These are phyloP conservation scores for Coelinius sp. DNA, from an alignment of 2,888 invertebrate species.

Conservation along the genomic window DNA sequence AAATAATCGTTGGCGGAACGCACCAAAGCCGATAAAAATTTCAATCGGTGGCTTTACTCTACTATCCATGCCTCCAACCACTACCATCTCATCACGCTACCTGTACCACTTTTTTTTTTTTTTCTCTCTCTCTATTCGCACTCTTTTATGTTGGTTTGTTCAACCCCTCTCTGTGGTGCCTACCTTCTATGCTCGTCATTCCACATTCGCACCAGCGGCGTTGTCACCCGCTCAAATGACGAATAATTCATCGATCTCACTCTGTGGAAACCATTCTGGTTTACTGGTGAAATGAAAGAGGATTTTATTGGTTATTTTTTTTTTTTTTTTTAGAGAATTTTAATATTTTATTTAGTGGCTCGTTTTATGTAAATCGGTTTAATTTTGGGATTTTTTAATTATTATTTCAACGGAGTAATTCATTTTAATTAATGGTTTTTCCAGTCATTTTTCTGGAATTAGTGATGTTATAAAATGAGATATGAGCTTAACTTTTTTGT, in stretches of 20 bases:
- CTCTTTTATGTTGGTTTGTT: conserved; percentile 37
- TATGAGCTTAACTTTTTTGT: not conserved
- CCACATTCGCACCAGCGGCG: conserved; percentile 33
- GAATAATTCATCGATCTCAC: conserved; percentile 49
- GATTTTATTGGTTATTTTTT: not conserved
- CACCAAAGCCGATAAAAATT: conserved; percentile 64
- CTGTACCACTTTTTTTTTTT: conserved; percentile 37
- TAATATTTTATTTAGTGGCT: not conserved
- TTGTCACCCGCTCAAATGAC: conserved; percentile 44
- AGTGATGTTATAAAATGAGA: not conserved
- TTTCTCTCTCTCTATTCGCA: too few species aligned
- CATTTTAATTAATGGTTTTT: not conserved
- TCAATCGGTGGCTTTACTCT: conserved; percentile 62
- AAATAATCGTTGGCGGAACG: conserved; percentile 60
- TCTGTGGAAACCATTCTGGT: conserved; percentile 35
- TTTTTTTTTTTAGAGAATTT: not conserved
- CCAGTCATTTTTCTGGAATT: not conserved
- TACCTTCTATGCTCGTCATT: conserved; percentile 33
- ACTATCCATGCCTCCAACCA: conserved; percentile 50
- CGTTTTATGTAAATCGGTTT: not conserved
- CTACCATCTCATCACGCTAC: conserved; percentile 43
- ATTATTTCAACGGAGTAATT: not conserved
- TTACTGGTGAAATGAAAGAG: not conserved
- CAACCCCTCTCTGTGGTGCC: conserved; percentile 32
- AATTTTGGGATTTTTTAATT: not conserved